phyloP scores from a whole-genome alignment of 1,140 invertebrate species.

The Hyposmocoma kahamanoa region DNA sequence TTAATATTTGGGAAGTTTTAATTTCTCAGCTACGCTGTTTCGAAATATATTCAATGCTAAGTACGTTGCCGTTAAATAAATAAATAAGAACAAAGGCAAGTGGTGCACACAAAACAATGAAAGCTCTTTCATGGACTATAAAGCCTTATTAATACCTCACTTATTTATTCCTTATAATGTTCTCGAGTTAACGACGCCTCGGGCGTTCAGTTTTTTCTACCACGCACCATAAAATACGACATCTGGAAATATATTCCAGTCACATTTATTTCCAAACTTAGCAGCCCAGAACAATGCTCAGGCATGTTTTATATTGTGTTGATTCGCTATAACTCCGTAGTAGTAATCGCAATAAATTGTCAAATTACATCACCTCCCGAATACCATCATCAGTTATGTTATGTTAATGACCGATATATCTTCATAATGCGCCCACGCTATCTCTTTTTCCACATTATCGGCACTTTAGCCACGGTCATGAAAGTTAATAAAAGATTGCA shows the following conservation, averaged over 20 bases:
- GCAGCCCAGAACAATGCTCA: slow-evolving; percentile 37
- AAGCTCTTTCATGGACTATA: slow-evolving; percentile 62
- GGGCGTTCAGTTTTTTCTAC: slow-evolving; percentile 57
- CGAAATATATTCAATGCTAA: slow-evolving; percentile 37
- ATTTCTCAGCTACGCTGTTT: too few species aligned
- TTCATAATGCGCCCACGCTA: slow-evolving; percentile 6
- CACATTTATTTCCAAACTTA: slow-evolving; percentile 48
- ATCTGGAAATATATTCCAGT: slow-evolving; percentile 46
- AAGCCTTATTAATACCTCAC: slow-evolving; percentile 60
- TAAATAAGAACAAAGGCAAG: slow-evolving; percentile 35
- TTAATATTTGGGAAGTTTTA: too few species aligned
- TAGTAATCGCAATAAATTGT: slow-evolving; percentile 13
- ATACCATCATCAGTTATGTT: neutral
- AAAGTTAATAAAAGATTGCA: slow-evolving; percentile 33
- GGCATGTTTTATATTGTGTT: slow-evolving; percentile 37
- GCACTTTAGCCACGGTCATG: slow-evolving; percentile 25
- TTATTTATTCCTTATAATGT: slow-evolving; percentile 69
- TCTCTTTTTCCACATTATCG: slow-evolving; percentile 26
- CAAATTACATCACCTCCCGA: neutral
- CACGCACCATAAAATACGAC: slow-evolving; percentile 61
- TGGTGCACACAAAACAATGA: slow-evolving; percentile 46
- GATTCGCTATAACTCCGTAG: slow-evolving; percentile 26
- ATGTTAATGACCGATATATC: neutral
- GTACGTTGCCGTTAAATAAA: slow-evolving; percentile 28
- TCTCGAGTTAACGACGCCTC: slow-evolving; percentile 65